Base-by-base conservation (phyloP, 1,140 invertebrate genomes). In the Achatina immaculata region DNA sequence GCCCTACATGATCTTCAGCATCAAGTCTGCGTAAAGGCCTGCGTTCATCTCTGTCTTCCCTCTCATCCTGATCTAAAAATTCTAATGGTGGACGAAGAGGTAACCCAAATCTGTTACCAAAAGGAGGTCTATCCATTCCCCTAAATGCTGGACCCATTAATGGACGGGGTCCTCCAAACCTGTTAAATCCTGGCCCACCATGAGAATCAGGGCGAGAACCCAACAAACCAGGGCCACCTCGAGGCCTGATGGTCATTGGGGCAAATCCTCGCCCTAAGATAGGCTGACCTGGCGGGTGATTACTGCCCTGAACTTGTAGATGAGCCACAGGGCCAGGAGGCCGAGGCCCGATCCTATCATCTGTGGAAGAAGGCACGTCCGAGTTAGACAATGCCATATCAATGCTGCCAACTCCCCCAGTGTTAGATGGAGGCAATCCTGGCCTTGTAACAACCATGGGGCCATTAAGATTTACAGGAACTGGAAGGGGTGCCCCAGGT, bases 151-250 rank as follows among this genome's bases (percentile, higher is more conserved):
- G 58, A 51, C 77, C 74, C 31, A 81, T 66, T 11, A 74, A 43
- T 51, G 72, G 72, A 28, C 71, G 40, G 77, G 77, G 73, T 16
- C 79, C 72, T 31, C 80, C 68, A 81, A 84, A 84, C 71, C 74
- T 51, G 40, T 43, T 75, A 58, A 75, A 75, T 24, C 48, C 43
- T n/a, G 73, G 81, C 62, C 7, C 45, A 34, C 72, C 45, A 28
- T 80, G 82, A 69, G 84, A 69, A 4, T 85, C 86, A 40, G 86
- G 84, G 21, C 83, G 71, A 0, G 75, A 31, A 9, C 81, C 81
- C 34, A 86, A 82, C 7, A 89, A 77, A 11, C 84, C 86, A 40
- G 86, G 83, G 68, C 83, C 65, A 34, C 73, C 77, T 43, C 83
- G 71, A 31, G 83, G 83, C 45, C 76, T 80, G 48, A 69, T 72